A percentile compares a stretch with the other conserved stretches of the same genome.
phyloP scores from a whole-genome alignment of 2,113 vertebrate species.

The Chaenogobius annularis region DNA sequence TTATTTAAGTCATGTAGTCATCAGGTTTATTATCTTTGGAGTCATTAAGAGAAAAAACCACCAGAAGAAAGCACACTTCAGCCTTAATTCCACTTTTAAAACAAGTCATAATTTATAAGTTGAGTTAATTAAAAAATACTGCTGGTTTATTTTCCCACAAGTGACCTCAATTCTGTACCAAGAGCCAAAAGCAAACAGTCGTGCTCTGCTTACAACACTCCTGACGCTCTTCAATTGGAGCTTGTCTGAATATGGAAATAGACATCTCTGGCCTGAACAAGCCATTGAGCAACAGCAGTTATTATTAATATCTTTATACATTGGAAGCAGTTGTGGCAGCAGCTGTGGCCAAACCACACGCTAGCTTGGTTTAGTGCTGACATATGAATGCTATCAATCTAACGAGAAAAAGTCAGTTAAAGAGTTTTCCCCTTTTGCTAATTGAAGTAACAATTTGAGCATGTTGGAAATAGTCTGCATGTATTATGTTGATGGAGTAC shows the following conservation, averaged over 20 bases:
- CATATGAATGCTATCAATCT: conserved; percentile 3
- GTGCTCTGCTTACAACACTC: background rate
- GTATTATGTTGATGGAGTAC: too few relatives aligned
- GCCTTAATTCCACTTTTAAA: conserved; percentile 37
- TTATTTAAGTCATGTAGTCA: conserved; percentile 19
- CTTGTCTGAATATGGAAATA: conserved; percentile 1
- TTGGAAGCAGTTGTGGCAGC: conserved; percentile 11
- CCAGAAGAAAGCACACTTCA: background rate
- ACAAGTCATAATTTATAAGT: conserved; percentile 30
- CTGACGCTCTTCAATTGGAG: conserved; percentile 9
- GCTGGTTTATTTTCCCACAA: conserved; percentile 12
- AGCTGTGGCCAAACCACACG: conserved; percentile 1
- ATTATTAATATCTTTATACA: conserved; percentile 10
- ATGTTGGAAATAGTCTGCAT: background rate
- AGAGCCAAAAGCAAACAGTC: conserved; percentile 10
- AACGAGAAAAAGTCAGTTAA: background rate
- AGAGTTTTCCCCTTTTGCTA: background rate
- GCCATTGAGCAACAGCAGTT: conserved; percentile 4
- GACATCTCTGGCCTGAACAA: conserved; percentile 3
- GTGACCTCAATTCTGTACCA: background rate
- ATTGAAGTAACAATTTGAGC: background rate
- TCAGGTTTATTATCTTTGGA: conserved; percentile 28
- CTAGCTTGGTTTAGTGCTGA: background rate
- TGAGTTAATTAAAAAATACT: conserved; percentile 19
- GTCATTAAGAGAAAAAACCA: conserved; percentile 24